phyloP scores from a whole-genome alignment of 2,113 vertebrate species.

The Nestor notabilis region DNA sequence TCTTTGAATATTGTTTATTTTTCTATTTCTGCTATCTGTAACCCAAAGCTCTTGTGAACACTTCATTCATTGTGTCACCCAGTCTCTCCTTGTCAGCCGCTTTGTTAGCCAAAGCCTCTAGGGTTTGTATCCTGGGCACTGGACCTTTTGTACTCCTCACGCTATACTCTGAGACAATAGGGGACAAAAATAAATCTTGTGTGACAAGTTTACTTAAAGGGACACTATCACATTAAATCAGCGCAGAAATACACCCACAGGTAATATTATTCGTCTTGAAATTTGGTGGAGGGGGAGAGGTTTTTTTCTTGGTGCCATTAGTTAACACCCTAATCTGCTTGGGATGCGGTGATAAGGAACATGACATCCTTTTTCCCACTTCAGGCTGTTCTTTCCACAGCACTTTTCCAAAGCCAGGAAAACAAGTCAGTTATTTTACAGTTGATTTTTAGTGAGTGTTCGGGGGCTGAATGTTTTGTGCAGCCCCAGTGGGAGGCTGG shows the following conservation, averaged over 20 bases:
- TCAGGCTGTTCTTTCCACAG: background rate
- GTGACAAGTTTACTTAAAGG: constrained; percentile 49
- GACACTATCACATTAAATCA: background rate
- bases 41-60: background rate
- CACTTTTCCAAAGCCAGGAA: background rate
- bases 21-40: background rate
- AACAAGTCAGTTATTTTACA: background rate
- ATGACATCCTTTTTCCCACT: background rate
- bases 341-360: background rate
- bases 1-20: background rate
- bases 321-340: background rate
- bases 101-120: constrained; percentile 28
- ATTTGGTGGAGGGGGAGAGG: background rate
- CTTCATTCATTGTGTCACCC: background rate
- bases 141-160: constrained; percentile 11
- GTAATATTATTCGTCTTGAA: background rate
- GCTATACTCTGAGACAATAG: background rate
- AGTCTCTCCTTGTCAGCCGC: background rate
- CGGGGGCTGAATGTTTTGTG: background rate
- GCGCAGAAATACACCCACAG: background rate
- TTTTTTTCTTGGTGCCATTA: background rate
- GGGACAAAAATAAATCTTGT: constrained; percentile 3
- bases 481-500: background rate
- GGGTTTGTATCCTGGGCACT: constrained; percentile 6
- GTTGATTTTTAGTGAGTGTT: background rate